Evolutionary conservation across 1,140 invertebrate species (phyloP).

Genomic region (Physella acuta): DNA sequence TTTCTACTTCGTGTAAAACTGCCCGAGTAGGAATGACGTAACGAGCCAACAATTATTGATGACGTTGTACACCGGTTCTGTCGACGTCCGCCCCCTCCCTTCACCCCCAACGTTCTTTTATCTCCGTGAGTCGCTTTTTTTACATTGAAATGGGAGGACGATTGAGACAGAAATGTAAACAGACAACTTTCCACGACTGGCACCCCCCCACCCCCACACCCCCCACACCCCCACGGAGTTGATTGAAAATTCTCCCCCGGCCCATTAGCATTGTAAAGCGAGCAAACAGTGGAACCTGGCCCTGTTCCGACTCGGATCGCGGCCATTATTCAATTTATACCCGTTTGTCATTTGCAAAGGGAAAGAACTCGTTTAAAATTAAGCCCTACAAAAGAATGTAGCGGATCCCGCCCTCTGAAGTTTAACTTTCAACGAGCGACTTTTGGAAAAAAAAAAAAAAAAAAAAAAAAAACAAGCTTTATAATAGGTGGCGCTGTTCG

Average conservation of each 20-base stretch:
- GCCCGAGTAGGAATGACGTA: slow-evolving; percentile 9
- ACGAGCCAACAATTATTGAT: slow-evolving; percentile 11
- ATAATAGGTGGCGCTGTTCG: too few species aligned
- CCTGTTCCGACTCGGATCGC: neutral
- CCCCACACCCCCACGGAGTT: neutral
- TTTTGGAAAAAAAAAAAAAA: too few species aligned
- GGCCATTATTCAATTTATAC: slow-evolving; percentile 23
- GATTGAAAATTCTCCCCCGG: slow-evolving; percentile 21
- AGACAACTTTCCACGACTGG: neutral
- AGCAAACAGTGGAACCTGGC: slow-evolving; percentile 13
- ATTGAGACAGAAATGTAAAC: slow-evolving; percentile 19
- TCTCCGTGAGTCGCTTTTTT: slow-evolving; percentile 8
- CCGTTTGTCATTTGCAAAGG: slow-evolving; percentile 10
- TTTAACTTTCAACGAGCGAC: too few species aligned
- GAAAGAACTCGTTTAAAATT: slow-evolving; percentile 9
- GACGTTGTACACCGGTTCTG: slow-evolving; percentile 5
- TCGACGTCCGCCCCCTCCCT: too few species aligned
- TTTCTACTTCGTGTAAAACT: too few species aligned
- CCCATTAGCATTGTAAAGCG: slow-evolving; percentile 26
- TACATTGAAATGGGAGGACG: too few species aligned
- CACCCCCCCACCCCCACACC: neutral
- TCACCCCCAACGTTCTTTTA: too few species aligned
- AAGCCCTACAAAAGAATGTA: too few species aligned
- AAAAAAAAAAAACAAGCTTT: too few species aligned
- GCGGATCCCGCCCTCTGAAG: too few species aligned